phyloP scores from a whole-genome alignment of 2,797 vertebrate genomes.

The Trichosurus vulpecula region DNA sequence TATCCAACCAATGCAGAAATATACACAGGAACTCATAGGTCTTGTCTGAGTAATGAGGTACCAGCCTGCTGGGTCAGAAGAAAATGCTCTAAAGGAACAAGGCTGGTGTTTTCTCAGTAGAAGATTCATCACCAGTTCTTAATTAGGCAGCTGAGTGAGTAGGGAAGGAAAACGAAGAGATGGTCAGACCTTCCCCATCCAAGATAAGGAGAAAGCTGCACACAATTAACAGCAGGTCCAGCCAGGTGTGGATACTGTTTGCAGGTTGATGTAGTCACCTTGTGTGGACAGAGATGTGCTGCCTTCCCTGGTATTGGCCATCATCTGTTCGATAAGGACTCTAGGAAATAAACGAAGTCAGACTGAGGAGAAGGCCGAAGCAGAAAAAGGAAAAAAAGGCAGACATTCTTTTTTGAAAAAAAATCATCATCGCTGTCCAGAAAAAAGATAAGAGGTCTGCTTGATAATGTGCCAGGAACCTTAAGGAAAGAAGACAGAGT shows the following conservation, averaged over 20 bases:
- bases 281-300: constrained; percentile 73
- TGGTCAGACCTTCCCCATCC: constrained; percentile 3
- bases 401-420: neutral
- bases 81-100: neutral
- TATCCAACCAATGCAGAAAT: constrained; percentile 14
- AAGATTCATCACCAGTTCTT: constrained; percentile 21
- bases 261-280: constrained; percentile 86
- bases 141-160: neutral
- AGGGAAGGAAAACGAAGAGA: constrained; percentile 40
- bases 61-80: constrained; percentile 3
- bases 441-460: neutral
- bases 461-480: neutral
- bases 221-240: constrained; percentile 84
- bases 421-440: neutral
- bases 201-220: constrained; percentile 6
- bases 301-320: constrained; percentile 80
- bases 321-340: constrained; percentile 88
- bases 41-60: neutral
- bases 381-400: neutral
- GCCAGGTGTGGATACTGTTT: constrained; percentile 77
- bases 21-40: neutral
- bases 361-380: constrained; percentile 3
- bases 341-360: constrained; percentile 67
- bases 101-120: neutral
- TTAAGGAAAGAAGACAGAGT: neutral